phyloP scores from a whole-genome alignment of 1,140 invertebrate genomes.

The Panagrolaimus sp. region DNA sequence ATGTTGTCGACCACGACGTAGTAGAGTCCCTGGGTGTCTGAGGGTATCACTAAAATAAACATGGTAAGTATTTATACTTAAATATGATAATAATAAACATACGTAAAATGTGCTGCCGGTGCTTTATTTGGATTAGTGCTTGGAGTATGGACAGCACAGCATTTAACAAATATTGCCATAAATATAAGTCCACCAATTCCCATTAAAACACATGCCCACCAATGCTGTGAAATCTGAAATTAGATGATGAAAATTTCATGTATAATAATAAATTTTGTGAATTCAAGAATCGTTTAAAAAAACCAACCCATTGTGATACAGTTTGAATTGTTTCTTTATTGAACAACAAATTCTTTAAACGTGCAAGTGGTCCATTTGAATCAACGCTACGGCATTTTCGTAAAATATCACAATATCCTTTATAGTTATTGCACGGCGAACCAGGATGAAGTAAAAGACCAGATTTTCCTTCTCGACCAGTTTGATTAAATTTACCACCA shows the following conservation, averaged over 20 bases:
- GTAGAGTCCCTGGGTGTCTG: conserved; percentile 48
- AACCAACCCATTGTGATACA: conserved; percentile 50
- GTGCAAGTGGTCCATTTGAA: conserved; percentile 89
- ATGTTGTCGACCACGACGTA: conserved; percentile 20
- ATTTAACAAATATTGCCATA: conserved; percentile 98
- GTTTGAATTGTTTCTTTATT: conserved; percentile 75
- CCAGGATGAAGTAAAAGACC: conserved; percentile 83
- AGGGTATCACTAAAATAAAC: conserved; percentile 38
- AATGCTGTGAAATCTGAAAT: too few species aligned
- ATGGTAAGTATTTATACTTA: too few species aligned
- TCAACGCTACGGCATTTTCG: conserved; percentile 92
- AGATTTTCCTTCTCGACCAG: conserved; percentile 45
- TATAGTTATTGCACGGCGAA: conserved; percentile 92
- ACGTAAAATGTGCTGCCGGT: conserved; percentile 50
- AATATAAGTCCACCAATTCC: conserved; percentile 73
- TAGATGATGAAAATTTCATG: too few species aligned
- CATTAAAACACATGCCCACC: conserved; percentile 91
- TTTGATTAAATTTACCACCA: conserved; percentile 58
- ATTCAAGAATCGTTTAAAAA: too few species aligned
- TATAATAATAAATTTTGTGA: too few species aligned
- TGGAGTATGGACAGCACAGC: conserved; percentile 98
- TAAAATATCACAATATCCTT: conserved; percentile 95
- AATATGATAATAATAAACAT: too few species aligned
- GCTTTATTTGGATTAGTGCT: conserved; percentile 51
- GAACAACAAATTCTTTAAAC: conserved; percentile 90